phyloP scores from a whole-genome alignment of 1,140 invertebrate species.

The Maniola jurtina region DNA sequence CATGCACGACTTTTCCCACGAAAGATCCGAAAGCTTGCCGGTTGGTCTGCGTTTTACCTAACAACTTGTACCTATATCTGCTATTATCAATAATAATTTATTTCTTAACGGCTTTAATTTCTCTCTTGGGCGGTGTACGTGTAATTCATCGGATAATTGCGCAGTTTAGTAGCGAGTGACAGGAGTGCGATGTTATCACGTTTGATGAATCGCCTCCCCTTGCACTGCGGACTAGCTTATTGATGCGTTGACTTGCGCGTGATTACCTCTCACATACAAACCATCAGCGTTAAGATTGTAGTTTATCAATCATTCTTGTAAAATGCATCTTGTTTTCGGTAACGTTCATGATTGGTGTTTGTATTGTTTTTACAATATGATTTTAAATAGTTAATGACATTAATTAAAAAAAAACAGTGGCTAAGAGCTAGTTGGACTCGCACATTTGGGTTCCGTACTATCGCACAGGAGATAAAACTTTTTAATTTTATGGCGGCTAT shows the following conservation, averaged over 20 bases:
- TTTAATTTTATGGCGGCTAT: too few species aligned
- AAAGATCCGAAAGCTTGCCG: too few species aligned
- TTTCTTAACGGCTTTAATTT: not conserved
- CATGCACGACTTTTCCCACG: too few species aligned
- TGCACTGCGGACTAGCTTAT: conserved; percentile 3
- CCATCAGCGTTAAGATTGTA: not conserved
- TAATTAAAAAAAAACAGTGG: too few species aligned
- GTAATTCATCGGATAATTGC: conserved; percentile 12
- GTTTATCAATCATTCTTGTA: not conserved
- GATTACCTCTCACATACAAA: conserved; percentile 3
- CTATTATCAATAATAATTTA: not conserved
- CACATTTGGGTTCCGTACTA: too few species aligned
- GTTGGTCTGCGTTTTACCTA: not conserved
- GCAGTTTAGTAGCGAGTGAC: conserved; percentile 15
- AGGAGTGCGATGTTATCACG: conserved; percentile 13
- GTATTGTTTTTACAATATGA: too few species aligned
- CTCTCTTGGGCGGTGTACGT: not conserved
- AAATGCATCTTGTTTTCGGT: not conserved
- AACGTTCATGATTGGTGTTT: not conserved
- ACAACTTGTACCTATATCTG: not conserved
- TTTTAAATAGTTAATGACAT: too few species aligned
- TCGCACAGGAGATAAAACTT: too few species aligned
- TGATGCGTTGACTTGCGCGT: conserved; percentile 11
- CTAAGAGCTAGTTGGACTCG: too few species aligned
- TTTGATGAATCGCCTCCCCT: conserved; percentile 11